Base-by-base conservation (phyloP, 1,140 invertebrate species). In the Ceratoteleas bidentatus region DNA sequence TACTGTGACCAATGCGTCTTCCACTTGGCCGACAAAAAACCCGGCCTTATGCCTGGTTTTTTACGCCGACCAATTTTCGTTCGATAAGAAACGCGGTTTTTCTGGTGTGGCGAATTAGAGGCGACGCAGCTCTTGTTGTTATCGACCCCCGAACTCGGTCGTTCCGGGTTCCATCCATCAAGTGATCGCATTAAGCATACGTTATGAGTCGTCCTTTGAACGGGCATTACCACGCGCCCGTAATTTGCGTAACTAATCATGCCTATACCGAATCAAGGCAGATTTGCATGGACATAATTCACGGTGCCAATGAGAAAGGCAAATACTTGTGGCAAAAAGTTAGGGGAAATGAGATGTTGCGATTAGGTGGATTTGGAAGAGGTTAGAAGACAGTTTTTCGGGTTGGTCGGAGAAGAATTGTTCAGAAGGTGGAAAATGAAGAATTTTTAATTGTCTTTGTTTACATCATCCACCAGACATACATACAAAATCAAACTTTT, bases 1-100 rank as follows among this genome's bases (percentile, higher is more conserved):
- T 88, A 89, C 86, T 86, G 88, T 89, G 84, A 83, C 87, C 76
- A 88, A 89, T 85, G 54, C 53, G 8, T 11, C 38, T 8, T 60
- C 58, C 65, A 58, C 69, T 78, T 70, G 24, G 16, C 16, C 47
- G n/a, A 36, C 32, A 79, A 79, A 70, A 72, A 79, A 57, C 16
- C 15, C 24, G 34, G n/a, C 58, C 50, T 64, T 57, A 60, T 58
- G 16, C 11, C 8, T 43, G 16, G 52, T 61, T 74, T 53, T 33
- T 74, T 68, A 34, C 43, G 24, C 24, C 24, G 24, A 24, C 24
- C 24, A 24, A 24, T 24, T 24, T 24, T 24, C 24, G 24, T 24
- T 1, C 24, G 24, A 24, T 24, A 24, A 24, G 24, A 24, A 24
- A 24, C 24, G 24, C 24, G 24, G 4, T 24, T 24, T 24, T 24